These are phyloP conservation scores for Chrysaora quinquecirrha DNA, from an alignment of 30 jellyfish, hydroid and myxozoan species.

Conservation along the genomic window DNA sequence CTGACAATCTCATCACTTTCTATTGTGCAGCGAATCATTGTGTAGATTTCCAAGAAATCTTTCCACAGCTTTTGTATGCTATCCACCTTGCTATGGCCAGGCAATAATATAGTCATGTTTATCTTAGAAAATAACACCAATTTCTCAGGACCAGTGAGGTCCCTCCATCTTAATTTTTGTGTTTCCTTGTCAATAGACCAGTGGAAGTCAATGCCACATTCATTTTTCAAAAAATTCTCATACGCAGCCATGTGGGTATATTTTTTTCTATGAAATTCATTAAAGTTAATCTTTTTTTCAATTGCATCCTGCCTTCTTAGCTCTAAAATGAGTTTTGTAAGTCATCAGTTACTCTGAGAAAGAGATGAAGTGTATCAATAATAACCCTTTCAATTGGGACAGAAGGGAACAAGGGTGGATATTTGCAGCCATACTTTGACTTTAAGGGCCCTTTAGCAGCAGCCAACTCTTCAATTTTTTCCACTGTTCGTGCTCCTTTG, in stretches of 20 bases:
- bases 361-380: slow-evolving; percentile 39
- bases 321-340: neutral
- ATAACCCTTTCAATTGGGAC: slow-evolving; percentile 16
- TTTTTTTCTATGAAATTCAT: neutral
- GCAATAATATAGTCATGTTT: neutral
- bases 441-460: neutral
- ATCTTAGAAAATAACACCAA: neutral
- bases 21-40: neutral
- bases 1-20: neutral
- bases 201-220: neutral
- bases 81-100: neutral
- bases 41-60: neutral
- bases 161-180: neutral
- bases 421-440: slow-evolving; percentile 10
- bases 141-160: slow-evolving; percentile 32
- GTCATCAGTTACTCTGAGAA: slow-evolving; percentile 27
- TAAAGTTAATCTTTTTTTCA: neutral
- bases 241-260: slow-evolving; percentile 17
- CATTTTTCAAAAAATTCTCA: slow-evolving; percentile 10
- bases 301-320: slow-evolving; percentile 19
- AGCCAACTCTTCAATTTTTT: neutral
- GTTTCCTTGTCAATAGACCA: neutral
- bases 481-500: slow-evolving; percentile 12
- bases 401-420: slow-evolving; percentile 6
- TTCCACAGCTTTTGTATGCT: slow-evolving; percentile 8